Percentiles rank a stretch among this genome's conserved stretches.
Evolutionary conservation across 1,140 invertebrate genomes (phyloP).

Genomic region (Drosophila bocqueti): DNA sequence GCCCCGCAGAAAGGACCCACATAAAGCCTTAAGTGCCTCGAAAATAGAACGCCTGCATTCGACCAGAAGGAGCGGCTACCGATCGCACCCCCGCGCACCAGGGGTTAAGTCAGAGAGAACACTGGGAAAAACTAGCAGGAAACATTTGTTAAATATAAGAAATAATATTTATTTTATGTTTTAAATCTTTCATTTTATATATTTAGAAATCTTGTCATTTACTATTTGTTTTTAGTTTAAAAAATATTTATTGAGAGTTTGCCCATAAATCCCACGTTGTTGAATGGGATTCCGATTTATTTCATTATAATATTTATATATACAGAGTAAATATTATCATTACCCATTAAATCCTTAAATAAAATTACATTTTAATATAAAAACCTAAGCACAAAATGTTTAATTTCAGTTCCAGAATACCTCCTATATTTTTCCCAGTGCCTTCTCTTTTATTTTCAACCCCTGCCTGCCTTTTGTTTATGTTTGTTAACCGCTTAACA

Average conservation of each 20-base stretch:
- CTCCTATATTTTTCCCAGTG: conserved; percentile 4
- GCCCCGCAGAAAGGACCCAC: conserved; percentile 55
- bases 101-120: conserved; percentile 7
- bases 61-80: conserved; percentile 63
- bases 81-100: conserved; percentile 42
- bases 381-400: no score
- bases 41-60: conserved; percentile 72
- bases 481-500: conserved; percentile 79
- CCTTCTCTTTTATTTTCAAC: background rate
- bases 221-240: no score
- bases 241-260: no score
- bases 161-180: background rate
- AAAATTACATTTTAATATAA: background rate
- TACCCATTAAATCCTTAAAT: background rate
- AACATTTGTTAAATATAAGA: background rate
- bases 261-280: no score
- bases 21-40: conserved; percentile 51
- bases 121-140: background rate
- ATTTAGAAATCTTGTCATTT: no score
- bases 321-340: background rate
- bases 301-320: no score
- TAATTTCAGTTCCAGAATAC: background rate
- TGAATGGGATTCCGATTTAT: no score
- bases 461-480: conserved; percentile 48
- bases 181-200: no score